Percentiles rank a stretch among this genome's conserved stretches.
Evolutionary conservation across 2,797 vertebrate species (phyloP).

Genomic region (Schizopygopsis malacanthus): DNA sequence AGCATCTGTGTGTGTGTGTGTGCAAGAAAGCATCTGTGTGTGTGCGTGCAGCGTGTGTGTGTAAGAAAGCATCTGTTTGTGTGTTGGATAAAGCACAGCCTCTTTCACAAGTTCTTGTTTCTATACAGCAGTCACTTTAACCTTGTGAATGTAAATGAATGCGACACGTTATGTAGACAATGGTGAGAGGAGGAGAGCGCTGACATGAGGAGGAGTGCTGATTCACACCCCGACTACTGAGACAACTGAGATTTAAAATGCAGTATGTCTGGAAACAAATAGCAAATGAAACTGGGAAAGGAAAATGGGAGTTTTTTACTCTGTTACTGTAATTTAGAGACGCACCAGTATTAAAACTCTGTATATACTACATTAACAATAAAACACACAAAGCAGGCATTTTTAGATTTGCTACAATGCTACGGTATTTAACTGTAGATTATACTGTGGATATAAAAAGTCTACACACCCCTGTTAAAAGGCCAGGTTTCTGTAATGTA

Average conservation of each 20-base stretch:
- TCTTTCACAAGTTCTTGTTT: constrained; percentile 28
- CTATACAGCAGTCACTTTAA: background rate
- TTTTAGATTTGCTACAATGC: too few relatives aligned
- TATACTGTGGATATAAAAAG: too few relatives aligned
- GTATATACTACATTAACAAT: too few relatives aligned
- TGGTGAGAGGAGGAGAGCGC: constrained; percentile 14
- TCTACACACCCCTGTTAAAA: too few relatives aligned
- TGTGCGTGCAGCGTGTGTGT: too few relatives aligned
- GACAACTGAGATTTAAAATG: constrained; percentile 8
- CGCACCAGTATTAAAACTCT: too few relatives aligned
- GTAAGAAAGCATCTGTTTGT: background rate
- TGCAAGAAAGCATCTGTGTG: too few relatives aligned
- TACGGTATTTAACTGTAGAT: too few relatives aligned
- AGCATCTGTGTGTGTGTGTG: background rate
- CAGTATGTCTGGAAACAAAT: constrained; percentile 38
- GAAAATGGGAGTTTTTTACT: too few relatives aligned
- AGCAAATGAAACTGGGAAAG: background rate
- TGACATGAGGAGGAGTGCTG: constrained; percentile 5
- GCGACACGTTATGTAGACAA: background rate
- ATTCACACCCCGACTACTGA: background rate
- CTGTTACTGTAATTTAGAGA: too few relatives aligned
- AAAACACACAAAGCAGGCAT: too few relatives aligned
- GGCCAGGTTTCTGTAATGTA: too few relatives aligned
- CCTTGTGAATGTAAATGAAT: constrained; percentile 22
- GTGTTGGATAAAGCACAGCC: background rate